A percentile compares a stretch with the other conserved stretches of the same genome.
These are phyloP conservation scores for Teleiodes luculella DNA, from an alignment of 2,888 invertebrate genomes.

Conservation along the genomic window DNA sequence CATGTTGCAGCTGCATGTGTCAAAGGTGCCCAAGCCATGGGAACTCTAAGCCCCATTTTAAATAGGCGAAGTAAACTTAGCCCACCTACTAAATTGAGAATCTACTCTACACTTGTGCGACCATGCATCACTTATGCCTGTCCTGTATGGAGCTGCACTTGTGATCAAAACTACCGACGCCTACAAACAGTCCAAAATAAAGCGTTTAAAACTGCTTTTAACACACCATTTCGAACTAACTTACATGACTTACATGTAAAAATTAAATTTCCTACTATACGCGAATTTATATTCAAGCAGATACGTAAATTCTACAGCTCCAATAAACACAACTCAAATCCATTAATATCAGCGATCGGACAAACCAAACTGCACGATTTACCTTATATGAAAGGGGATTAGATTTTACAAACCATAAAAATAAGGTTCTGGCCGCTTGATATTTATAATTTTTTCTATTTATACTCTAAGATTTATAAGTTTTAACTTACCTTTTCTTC, in stretches of 20 bases:
- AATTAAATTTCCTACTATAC: neutral
- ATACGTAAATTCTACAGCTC: neutral
- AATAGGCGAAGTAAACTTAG: slow-evolving; percentile 3
- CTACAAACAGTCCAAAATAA: slow-evolving; percentile 15
- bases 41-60: slow-evolving; percentile 3
- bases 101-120: slow-evolving; percentile 4
- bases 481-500: no score
- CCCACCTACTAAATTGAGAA: neutral
- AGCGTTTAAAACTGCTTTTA: slow-evolving; percentile 10
- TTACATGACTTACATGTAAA: neutral
- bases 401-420: no score
- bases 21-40: slow-evolving; percentile 1
- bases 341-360: slow-evolving; percentile 1
- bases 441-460: no score
- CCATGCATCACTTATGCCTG: slow-evolving; percentile 11
- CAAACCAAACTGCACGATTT: neutral
- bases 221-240: slow-evolving; percentile 10
- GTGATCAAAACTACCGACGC: neutral
- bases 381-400: no score
- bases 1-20: neutral
- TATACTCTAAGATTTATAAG: no score
- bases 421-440: no score
- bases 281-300: neutral
- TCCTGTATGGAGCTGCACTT: slow-evolving; percentile 14
- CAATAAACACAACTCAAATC: neutral